phyloP scores from a whole-genome alignment of 2,888 invertebrate species.

The Zelleria hepariella region DNA sequence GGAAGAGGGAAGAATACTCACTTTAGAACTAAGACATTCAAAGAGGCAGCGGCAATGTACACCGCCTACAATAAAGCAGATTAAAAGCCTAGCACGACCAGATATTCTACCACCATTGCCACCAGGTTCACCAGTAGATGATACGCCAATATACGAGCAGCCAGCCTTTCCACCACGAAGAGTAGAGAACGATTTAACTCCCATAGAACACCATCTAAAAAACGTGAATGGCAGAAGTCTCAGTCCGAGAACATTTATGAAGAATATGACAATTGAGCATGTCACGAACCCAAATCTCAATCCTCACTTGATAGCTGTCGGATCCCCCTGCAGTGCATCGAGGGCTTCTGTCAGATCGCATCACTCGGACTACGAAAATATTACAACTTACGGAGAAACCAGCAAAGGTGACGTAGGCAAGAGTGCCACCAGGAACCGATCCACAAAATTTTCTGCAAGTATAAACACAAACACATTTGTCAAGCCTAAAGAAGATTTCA shows the following conservation, averaged over 20 bases:
- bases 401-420: slow-evolving; percentile 28
- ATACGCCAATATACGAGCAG: slow-evolving; percentile 71
- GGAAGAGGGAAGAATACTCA: slow-evolving; percentile 76
- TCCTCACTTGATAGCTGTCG: slow-evolving; percentile 26
- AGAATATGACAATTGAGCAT: slow-evolving; percentile 31
- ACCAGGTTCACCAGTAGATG: slow-evolving; percentile 70
- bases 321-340: slow-evolving; percentile 47
- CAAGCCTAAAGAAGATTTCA: slow-evolving; percentile 35
- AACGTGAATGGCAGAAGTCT: slow-evolving; percentile 77
- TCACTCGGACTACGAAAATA: slow-evolving; percentile 66
- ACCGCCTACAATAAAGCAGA: slow-evolving; percentile 59
- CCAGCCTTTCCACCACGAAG: slow-evolving; percentile 70
- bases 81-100: slow-evolving; percentile 70
- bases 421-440: slow-evolving; percentile 32
- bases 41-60: slow-evolving; percentile 78
- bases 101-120: slow-evolving; percentile 78
- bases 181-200: slow-evolving; percentile 41
- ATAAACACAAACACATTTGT: slow-evolving; percentile 58
- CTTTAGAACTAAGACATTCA: slow-evolving; percentile 80
- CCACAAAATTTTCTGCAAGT: no score
- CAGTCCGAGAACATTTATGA: slow-evolving; percentile 53
- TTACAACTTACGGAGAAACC: slow-evolving; percentile 14
- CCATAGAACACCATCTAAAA: slow-evolving; percentile 71
- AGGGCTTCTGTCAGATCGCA: slow-evolving; percentile 66
- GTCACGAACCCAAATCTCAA: slow-evolving; percentile 27